Conservation (phyloP, 2,888 invertebrate genomes). For the Phortica magna region DNA sequence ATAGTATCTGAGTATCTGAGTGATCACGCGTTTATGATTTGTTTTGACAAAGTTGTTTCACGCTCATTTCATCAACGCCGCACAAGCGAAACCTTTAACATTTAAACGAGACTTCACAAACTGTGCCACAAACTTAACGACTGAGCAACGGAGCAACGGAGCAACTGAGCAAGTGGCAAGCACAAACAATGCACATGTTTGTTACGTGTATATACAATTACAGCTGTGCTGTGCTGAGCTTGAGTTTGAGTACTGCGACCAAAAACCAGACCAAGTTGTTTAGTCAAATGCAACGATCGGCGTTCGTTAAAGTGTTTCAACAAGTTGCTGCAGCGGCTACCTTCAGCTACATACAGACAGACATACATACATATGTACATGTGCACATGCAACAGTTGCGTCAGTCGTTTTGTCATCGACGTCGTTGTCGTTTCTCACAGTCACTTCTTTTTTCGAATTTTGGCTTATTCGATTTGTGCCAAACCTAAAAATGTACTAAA, state of each 20-base stretch:
- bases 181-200: background rate
- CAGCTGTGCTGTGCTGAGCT: no score
- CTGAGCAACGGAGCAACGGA: background rate
- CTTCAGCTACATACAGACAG: background rate
- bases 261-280: constrained; percentile 14
- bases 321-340: background rate
- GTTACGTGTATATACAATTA: no score
- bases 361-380: no score
- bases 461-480: constrained; percentile 11
- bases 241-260: no score
- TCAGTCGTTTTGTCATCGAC: constrained; percentile 17
- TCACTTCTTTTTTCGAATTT: constrained; percentile 4
- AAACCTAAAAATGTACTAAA: constrained; percentile 30
- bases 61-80: constrained; percentile 11
- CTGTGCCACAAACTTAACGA: constrained; percentile 2
- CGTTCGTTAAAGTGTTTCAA: no score
- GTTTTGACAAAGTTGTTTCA: constrained; percentile 23
- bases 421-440: background rate
- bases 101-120: constrained; percentile 30
- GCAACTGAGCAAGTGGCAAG: background rate
- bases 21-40: constrained; percentile 27
- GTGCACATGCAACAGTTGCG: constrained; percentile 30
- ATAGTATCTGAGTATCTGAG: background rate
- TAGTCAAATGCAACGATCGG: background rate
- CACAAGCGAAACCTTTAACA: constrained; percentile 33